A percentile compares a stretch with the other conserved stretches of the same genome.
Conservation (phyloP, 35 echinoderm and acorn worm species). For the Apostichopus parvimensis region DNA sequence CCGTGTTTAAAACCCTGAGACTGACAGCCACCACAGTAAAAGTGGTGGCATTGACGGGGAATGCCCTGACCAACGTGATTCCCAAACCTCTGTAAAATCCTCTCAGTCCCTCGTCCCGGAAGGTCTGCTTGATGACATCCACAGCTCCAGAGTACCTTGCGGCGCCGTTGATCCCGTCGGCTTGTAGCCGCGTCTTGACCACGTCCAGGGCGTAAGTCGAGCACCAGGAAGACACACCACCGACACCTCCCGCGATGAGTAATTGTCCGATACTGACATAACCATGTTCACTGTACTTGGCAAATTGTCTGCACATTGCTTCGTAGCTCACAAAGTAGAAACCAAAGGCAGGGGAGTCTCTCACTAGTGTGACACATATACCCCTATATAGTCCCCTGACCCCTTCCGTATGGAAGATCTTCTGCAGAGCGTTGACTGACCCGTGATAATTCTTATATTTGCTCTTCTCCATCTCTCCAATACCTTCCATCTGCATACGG, state of each 20-base stretch:
- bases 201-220: constrained; percentile 74
- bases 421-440: constrained; percentile 67
- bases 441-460: constrained; percentile 62
- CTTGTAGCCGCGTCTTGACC: constrained; percentile 88
- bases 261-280: constrained; percentile 72
- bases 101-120: constrained; percentile 61
- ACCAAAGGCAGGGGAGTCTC: constrained; percentile 84
- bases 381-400: constrained; percentile 77
- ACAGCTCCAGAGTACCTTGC: constrained; percentile 71
- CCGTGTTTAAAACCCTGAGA: constrained; percentile 52
- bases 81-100: constrained; percentile 82
- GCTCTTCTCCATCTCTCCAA: constrained; percentile 58
- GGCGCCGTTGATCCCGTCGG: constrained; percentile 70
- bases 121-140: constrained; percentile 73
- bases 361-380: constrained; percentile 59
- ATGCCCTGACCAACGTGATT: constrained; percentile 80
- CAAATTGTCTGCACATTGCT: constrained; percentile 70
- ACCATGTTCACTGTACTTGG: constrained; percentile 39
- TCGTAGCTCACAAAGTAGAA: constrained; percentile 90
- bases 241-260: constrained; percentile 78
- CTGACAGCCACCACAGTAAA: constrained; percentile 81
- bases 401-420: constrained; percentile 76
- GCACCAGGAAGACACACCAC: constrained; percentile 85
- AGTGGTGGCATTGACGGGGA: constrained; percentile 95
- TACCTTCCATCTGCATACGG: constrained; percentile 83